Evolutionary conservation across 64 coral and sea anemone genomes (phyloP).

Genomic region (Montipora sp.): DNA sequence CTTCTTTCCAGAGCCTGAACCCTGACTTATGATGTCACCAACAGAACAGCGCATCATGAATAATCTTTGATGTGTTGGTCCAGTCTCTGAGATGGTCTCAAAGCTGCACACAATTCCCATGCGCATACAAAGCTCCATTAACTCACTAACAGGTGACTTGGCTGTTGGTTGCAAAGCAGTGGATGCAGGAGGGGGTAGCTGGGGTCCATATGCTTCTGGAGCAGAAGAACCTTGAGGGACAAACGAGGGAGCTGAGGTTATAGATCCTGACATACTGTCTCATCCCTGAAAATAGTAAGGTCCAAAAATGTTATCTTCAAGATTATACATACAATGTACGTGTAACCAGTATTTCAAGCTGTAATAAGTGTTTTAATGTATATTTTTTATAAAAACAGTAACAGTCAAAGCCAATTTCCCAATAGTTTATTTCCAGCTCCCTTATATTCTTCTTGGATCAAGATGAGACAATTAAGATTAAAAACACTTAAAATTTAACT

Average conservation of each 20-base stretch:
- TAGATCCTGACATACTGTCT: constrained; percentile 22
- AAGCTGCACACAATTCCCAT: constrained; percentile 74
- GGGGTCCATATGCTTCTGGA: constrained; percentile 61
- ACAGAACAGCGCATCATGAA: constrained; percentile 74
- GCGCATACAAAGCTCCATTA: constrained; percentile 76
- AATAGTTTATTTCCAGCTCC: too few species aligned
- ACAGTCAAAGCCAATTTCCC: too few species aligned
- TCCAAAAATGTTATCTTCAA: neutral
- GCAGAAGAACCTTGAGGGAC: constrained; percentile 28
- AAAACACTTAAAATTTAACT: too few species aligned
- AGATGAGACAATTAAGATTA: too few species aligned
- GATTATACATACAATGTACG: too few species aligned
- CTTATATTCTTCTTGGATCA: too few species aligned
- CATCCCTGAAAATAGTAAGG: neutral
- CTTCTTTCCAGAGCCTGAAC: constrained; percentile 72
- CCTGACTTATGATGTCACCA: constrained; percentile 60
- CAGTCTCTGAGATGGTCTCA: constrained; percentile 65
- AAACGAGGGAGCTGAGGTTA: constrained; percentile 3
- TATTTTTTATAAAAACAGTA: too few species aligned
- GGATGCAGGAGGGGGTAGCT: constrained; percentile 38
- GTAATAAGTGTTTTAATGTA: too few species aligned
- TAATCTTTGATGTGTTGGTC: constrained; percentile 62
- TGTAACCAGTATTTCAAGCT: too few species aligned
- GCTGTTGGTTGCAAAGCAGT: neutral
- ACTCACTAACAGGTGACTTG: constrained; percentile 79